Evolutionary conservation across 2,888 invertebrate species (phyloP).

Genomic region (Rhamnusium bicolor): DNA sequence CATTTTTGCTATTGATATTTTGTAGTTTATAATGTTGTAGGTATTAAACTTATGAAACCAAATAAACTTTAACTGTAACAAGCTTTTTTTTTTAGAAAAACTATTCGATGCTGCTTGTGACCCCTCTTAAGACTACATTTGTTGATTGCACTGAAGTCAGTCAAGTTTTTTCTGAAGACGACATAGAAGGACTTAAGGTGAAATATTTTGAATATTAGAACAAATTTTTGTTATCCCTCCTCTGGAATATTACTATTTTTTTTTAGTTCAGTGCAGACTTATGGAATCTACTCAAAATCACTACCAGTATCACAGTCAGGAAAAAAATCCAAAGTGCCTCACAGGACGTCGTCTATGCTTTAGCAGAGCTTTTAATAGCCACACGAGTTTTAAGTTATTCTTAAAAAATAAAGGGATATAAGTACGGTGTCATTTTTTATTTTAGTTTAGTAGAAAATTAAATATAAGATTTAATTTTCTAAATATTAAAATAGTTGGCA

Average conservation of each 20-base stretch:
- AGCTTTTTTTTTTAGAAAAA: slow-evolving; percentile 53
- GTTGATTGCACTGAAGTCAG: slow-evolving; percentile 86
- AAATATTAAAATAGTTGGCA: no score
- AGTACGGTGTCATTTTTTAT: not conserved
- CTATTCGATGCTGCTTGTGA: slow-evolving; percentile 74
- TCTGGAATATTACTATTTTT: not conserved
- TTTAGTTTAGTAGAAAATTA: no score
- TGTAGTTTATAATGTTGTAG: no score
- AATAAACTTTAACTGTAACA: no score
- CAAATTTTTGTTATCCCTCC: not conserved
- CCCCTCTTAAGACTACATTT: slow-evolving; percentile 79
- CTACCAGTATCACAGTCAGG: slow-evolving; percentile 76
- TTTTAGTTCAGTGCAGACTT: slow-evolving; percentile 81
- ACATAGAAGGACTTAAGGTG: slow-evolving; percentile 52
- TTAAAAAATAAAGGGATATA: slow-evolving; percentile 62
- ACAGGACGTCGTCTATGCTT: slow-evolving; percentile 75
- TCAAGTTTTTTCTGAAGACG: slow-evolving; percentile 76
- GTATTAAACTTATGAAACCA: no score
- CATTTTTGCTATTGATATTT: no score
- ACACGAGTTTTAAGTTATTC: slow-evolving; percentile 79
- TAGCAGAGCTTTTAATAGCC: slow-evolving; percentile 76
- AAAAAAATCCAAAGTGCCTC: slow-evolving; percentile 74
- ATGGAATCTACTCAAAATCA: slow-evolving; percentile 75
- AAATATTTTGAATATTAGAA: not conserved
- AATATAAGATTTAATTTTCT: no score